Base-by-base conservation (phyloP, 2,888 invertebrate species). In the Crematogaster levior region DNA sequence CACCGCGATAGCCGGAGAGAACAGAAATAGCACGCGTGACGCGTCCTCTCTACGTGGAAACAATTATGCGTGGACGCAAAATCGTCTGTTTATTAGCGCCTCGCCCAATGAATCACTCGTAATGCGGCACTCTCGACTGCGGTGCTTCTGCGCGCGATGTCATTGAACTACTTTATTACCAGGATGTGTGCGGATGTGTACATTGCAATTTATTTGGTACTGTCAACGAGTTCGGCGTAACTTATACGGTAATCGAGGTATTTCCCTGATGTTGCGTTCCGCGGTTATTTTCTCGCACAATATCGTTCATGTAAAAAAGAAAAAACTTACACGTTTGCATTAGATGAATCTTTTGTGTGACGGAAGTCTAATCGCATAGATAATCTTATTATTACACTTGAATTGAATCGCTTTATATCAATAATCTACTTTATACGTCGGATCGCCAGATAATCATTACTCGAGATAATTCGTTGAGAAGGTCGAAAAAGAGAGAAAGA, bases 151-250 rank as follows among this genome's bases (percentile, higher is more conserved):
- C 56, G 18, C n/a, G 51, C 86, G 81, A 84, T 89, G 86, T 89
- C 89, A 88, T 88, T 86, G 86, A 90, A 89, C 89, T 82, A 86
- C 81, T 89, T 89, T 88, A 88, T 90, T 88, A 86, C 83, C 86
- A 81, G 85, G 89, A 86, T 85, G 81, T 73, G 53, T 68, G 81
- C 73, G 68, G 70, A 85, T 46, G n/a, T n/a, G n/a, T 68, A 73
- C 84, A 85, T 88, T n/a, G n/a, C n/a, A 90, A 86, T 89, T 89
- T 90, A 86, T n/a, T n/a, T 88, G 85, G 81, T 86, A 89, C 84
- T 82, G 81, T 77, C 85, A 85, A 89, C 86, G 84, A 85, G 86
- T 88, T 89, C 85, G 82, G 74, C 66, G 75, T 89, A 89, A 84
- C 84, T 84, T 82, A 84, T 24, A 34, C 48, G 37, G 18, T 65